Evolutionary conservation across 2,797 vertebrate genomes (phyloP), one percentile per base, ranked within the genome.

Genomic region (Trematomus bernacchii): DNA sequence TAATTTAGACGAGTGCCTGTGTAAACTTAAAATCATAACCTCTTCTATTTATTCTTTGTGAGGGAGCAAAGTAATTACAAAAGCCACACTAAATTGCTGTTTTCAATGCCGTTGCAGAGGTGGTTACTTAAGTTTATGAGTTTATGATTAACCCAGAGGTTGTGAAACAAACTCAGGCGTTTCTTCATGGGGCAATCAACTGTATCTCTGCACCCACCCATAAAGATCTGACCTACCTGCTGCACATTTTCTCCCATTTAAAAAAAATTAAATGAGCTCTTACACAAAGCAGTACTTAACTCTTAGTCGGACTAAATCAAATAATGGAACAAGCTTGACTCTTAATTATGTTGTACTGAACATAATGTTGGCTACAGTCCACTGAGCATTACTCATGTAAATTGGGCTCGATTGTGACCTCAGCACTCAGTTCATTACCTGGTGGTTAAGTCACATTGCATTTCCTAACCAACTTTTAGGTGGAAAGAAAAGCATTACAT

Each of bases 111-210:
- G 66, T 68, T 68, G 21, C 64, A 12, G 40, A 72, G 78, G 85
- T 66, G 84, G 81, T 80, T 88, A 79, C 77, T 76, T 73, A 47
- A 68, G 93, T 89, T 89, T 83, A 92, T 93, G 80, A 68, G 93
- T 89, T 89, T 83, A 92, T 93, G 79, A 94, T 93, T 94, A 94
- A 94, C 91, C 78, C 70, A 55, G 61, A 58, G 70, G 82, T 93
- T 89, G 91, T 87, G 92, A 87, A 92, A 93, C 83, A 69, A 81
- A 47, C 79, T 65, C 51, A 83, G 61, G 43, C 75, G 8, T 91
- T 90, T 82, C 81, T 83, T 66, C 8, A 69, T 66, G 46, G 50
- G 80, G 69, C 84, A 93, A 91, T 93, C 87, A 90, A 86, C 77
- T 79, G 70, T 72, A 76, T 75, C 77, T 78, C 77, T 78, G 46